Base-by-base conservation (phyloP, 2,888 invertebrate species). In the Xestia ashworthii region DNA sequence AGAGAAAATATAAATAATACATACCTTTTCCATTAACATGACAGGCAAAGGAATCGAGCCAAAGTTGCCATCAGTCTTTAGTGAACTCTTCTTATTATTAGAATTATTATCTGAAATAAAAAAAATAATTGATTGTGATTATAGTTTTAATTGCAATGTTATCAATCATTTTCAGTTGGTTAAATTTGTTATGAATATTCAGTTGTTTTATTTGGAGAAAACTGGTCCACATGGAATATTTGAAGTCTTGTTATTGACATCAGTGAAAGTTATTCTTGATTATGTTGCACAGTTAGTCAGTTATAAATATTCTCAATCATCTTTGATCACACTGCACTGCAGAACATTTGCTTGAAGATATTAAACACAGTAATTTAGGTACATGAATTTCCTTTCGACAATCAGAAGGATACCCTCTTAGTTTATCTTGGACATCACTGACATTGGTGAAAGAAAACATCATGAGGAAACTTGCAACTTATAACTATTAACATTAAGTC, bases 1-100 rank as follows among this genome's bases (percentile, higher is more conserved):
- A 48, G n/a, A 50, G 2, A 19, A 0, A 60, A 12, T 50, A 58
- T 46, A 62, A 48, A 67, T 16, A 77, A 60, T 46, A 79, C 87
- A 62, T 81, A 88, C 88, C 87, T 88, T 88, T 80, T 88, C 88
- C 50, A 88, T 87, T 66, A 88, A 75, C 88, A 88, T 88, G 44
- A 88, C 87, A 58, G 88, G 88, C 69, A 88, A 71, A 55, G 87
- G 89, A 71, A 88, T 84, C 19, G 88, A 88, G 12, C 87, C 83
- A 3, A 83, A 83, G 75, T 80, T 86, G n/a, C 88, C 87, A 81
- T 87, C 85, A 64, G 78, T 68, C 44, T 76, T 88, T 44, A 72
- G 64, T 67, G 81, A 79, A 41, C 69, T 81, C 62, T 83, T 86
- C 50, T 83, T 85, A 38, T 79, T 67, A 32, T 12, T 22, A n/a